Base-by-base conservation (phyloP, 2,113 vertebrate genomes). In the Shinisaurus crocodilurus region DNA sequence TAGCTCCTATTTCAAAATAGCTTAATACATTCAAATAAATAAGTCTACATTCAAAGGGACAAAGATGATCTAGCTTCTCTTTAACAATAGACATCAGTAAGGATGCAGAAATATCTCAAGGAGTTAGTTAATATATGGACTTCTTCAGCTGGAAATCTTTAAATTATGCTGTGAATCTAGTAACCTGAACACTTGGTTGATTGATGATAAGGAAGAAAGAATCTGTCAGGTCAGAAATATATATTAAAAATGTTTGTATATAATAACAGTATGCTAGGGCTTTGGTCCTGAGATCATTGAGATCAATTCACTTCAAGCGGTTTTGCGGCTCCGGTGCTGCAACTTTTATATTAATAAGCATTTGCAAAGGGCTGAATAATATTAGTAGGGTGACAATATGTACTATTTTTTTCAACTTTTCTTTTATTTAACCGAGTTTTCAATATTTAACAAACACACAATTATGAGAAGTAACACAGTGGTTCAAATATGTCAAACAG, bases 1-100 rank as follows among this genome's bases (percentile, higher is more conserved):
- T 50, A 8, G 18, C 57, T 79, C 60, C 27, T 77, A 7, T 1
- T 77, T 89, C 92, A 94, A 84, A 67, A 20, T 37, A 87, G 81
- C 43, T 54, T 32, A 54, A 37, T 90, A 76, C 1, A 80, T 48
- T 29, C 88, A 86, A 70, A 90, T 45, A 80, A 94, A 94, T 6
- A 54, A 88, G 45, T 29, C 9, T 85, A 70, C 6, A 57, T 34
- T 37, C 48, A 79, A 34, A 90, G 91, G 18, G 50, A 25, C 12
- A 43, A n/a, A n/a, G n/a, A 27, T 82, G 40, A 80, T 27, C 60
- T 6, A 13, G 29, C 6, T 76, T 48, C 32, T 25, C 25, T 88
- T 84, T 45, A 89, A 91, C 83, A 63, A n/a, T 83, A 65, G 69
- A 45, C 5, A 76, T 7, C 34, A 84, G 43, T 0, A 45, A 91